Evolutionary conservation across 1,140 invertebrate species (phyloP), one percentile per base, ranked within the genome.

Genomic region (Eurytemora carolleeae): DNA sequence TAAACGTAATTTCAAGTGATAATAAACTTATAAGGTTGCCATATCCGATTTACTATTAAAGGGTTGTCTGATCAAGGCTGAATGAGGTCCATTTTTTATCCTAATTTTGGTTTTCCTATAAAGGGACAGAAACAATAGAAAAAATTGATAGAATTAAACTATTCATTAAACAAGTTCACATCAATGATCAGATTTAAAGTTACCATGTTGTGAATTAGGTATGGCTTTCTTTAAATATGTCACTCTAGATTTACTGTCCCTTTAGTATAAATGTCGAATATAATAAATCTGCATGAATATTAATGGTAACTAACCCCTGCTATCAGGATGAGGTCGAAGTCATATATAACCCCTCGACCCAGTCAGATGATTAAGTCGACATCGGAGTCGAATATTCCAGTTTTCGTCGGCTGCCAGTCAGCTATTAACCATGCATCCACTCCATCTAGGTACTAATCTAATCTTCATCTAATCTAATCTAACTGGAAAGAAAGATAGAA

Each of bases 301-400:
- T 54, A 2, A 21, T 54, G 19, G 3, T 18, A 19, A 19, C 19
- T 19, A 18, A 18, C 53, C 53, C n/a, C n/a, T n/a, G 53, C n/a
- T 24, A 17, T 62, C 25, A 62, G 60, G 60, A 56, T 62, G 55
- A 55, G 60, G 26, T 62, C 60, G 12, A 62, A 62, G 52, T 62
- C 60, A 17, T 62, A 62, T 26, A 62, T 62, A 62, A 62, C 60
- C 52, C 60, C 60, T 2, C 18, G 60, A 24, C 60, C 60, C 17
- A 57, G 44, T 25, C n/a, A 55, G 55, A 21, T 62, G 3, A 57
- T 62, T 19, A 62, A 62, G 60, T 57, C 60, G 3, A 23, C 60
- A 12, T 62, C 60, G 16, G 60, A 52, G 22, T 58, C 60, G 58
- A 60, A 62, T 54, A 62, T 62, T 58, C 60, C 60, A 24, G 55